Conservation (phyloP, 2,888 invertebrate genomes). For the Drosophila cognata region DNA sequence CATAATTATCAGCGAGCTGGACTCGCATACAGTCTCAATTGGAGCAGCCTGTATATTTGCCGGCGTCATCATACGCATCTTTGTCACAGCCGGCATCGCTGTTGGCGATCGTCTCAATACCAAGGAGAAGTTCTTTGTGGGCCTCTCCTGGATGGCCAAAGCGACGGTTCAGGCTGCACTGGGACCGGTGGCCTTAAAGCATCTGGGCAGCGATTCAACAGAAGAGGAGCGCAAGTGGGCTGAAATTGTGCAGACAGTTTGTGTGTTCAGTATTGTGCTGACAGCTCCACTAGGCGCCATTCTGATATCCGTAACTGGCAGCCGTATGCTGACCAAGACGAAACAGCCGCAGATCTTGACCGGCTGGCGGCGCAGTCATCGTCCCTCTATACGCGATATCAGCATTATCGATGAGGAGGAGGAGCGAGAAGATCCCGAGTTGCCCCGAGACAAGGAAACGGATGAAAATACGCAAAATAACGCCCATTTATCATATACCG, state of each 20-base stretch:
- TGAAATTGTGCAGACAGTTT: constrained; percentile 90
- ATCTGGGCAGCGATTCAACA: constrained; percentile 85
- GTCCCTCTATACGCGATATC: constrained; percentile 94
- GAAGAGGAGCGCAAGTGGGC: constrained; percentile 88
- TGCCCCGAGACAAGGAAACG: constrained; percentile 81
- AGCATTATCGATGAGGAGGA: constrained; percentile 94
- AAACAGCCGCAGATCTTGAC: constrained; percentile 88
- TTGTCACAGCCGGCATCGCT: constrained; percentile 89
- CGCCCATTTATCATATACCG: constrained; percentile 72
- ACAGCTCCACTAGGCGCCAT: constrained; percentile 94
- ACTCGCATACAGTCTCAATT: constrained; percentile 89
- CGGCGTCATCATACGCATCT: constrained; percentile 89
- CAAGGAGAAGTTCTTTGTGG: constrained; percentile 96
- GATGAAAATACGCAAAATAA: constrained; percentile 83
- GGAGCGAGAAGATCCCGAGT: constrained; percentile 87
- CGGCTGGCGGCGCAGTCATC: constrained; percentile 92
- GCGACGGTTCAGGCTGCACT: constrained; percentile 98
- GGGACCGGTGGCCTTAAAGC: constrained; percentile 91
- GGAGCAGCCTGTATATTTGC: constrained; percentile 89
- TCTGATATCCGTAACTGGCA: constrained; percentile 91
- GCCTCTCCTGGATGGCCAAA: constrained; percentile 97
- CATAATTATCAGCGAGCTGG: constrained; percentile 91
- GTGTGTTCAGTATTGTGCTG: constrained; percentile 92
- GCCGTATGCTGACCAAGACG: constrained; percentile 91
- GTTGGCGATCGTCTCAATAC: constrained; percentile 92